Evolutionary conservation across 2,797 vertebrate genomes (phyloP).

Genomic region (Dromococcyx pavoninus): DNA sequence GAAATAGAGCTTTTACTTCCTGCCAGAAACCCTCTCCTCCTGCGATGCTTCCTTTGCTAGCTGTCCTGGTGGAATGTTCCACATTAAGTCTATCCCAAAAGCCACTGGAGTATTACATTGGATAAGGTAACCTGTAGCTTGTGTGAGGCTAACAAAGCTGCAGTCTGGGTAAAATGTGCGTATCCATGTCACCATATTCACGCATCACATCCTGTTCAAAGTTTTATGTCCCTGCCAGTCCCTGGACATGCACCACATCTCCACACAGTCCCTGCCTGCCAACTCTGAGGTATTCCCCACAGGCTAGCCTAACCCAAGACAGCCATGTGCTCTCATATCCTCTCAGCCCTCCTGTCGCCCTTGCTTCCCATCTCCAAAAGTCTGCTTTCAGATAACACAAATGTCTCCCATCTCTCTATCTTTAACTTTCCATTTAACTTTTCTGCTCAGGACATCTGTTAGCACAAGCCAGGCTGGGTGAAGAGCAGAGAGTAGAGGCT

Average conservation of each 20-base stretch:
- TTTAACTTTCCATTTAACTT: background rate
- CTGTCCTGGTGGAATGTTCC: background rate
- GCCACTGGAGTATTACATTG: background rate
- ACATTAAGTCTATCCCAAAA: background rate
- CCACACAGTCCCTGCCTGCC: accelerated
- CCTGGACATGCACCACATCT: accelerated
- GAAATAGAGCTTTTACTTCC: background rate
- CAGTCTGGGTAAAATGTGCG: background rate
- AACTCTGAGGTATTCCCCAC: accelerated
- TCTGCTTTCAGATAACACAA: background rate
- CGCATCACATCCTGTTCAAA: accelerated
- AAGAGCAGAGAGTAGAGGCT: background rate
- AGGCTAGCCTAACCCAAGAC: accelerated
- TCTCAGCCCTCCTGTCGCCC: background rate
- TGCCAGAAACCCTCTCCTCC: accelerated
- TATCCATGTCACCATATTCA: background rate
- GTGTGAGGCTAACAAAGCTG: background rate
- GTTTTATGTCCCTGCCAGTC: accelerated
- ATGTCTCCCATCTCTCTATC: background rate
- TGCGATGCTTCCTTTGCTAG: background rate
- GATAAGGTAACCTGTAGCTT: background rate
- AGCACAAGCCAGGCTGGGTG: background rate
- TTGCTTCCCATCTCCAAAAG: background rate
- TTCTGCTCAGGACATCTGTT: background rate
- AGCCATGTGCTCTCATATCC: background rate